These are phyloP conservation scores for Peromyscus polionotus DNA, from an alignment of 2,113 vertebrate species.

Conservation along the genomic window DNA sequence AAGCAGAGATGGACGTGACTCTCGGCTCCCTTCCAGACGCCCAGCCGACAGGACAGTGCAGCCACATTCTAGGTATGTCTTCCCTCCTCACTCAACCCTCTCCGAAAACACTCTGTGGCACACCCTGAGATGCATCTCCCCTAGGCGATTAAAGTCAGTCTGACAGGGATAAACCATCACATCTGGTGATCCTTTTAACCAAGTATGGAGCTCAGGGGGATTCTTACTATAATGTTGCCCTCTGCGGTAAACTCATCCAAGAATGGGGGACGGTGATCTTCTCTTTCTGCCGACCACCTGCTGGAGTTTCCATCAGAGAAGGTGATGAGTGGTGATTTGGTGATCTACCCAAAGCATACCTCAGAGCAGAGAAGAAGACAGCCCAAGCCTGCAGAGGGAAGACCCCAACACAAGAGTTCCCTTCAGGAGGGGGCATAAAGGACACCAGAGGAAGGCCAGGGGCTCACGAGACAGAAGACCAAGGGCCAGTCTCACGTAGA, in stretches of 20 bases:
- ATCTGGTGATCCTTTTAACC: not conserved
- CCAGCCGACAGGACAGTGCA: too few relatives aligned
- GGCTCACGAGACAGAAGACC: not conserved
- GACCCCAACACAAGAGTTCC: too few relatives aligned
- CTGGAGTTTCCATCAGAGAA: not conserved
- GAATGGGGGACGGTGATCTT: fast-evolving
- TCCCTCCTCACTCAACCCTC: not conserved
- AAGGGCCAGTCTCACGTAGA: not conserved
- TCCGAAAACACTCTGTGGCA: not conserved
- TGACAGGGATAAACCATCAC: not conserved
- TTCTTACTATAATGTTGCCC: not conserved
- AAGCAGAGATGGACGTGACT: not conserved
- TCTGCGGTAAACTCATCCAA: not conserved
- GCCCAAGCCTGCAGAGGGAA: not conserved
- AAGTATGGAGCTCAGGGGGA: not conserved
- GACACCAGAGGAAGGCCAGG: not conserved
- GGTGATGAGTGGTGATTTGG: too few relatives aligned
- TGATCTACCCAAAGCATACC: not conserved
- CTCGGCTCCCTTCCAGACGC: too few relatives aligned
- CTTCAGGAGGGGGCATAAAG: not conserved
- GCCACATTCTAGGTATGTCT: not conserved
- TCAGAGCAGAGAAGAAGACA: too few relatives aligned
- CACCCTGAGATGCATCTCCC: not conserved
- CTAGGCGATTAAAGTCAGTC: not conserved
- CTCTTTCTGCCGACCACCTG: not conserved